Base-by-base conservation (phyloP, 53 echinoderm and acorn worm species). In the Mesocentrotus franciscanus region DNA sequence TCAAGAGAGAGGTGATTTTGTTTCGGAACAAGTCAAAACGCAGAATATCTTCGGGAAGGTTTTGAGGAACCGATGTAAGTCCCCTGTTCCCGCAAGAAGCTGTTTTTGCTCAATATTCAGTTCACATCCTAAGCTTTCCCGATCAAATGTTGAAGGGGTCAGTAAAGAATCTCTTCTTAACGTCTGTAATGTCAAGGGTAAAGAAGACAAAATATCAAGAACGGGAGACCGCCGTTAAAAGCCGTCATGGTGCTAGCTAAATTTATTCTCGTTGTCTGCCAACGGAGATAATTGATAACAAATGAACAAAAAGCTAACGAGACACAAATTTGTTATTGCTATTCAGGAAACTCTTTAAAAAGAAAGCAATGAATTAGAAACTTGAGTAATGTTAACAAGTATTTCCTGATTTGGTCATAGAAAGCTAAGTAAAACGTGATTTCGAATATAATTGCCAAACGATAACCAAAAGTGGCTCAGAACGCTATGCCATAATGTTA, bases 1-100 rank as follows among this genome's bases (percentile, higher is more conserved):
- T n/a, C n/a, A n/a, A n/a, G n/a, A n/a, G n/a, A n/a, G n/a, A n/a
- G 8, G 85, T 85, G 85, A 85, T 85, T 56, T 56, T 85, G 57
- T 85, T 85, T n/a, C 85, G 1, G 15, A 56, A 56, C 56, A 85
- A 56, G 2, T 85, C 85, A 15, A 85, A n/a, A 6, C 56, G 55
- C 26, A 85, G 0, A 16, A 85, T 55, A 16, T 85, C 85, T 85
- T 85, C 85, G 15, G 56, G 56, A 56, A 85, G 85, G 56, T 24
- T 57, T 85, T 85, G 85, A 85, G 85, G 85, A 85, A 85, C 14
- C 5, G 55, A 7, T 26, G 20, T 26, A 56, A 85, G 57, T 56
- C 85, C 85, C 8, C 85, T 56, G 85, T 85, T 26, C 14, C 85
- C 85, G 57, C 85, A 85, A 10, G 56, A 85, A 10, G 85, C 85